phyloP scores from a whole-genome alignment of 2,888 invertebrate genomes.

The Tridacna crocea region DNA sequence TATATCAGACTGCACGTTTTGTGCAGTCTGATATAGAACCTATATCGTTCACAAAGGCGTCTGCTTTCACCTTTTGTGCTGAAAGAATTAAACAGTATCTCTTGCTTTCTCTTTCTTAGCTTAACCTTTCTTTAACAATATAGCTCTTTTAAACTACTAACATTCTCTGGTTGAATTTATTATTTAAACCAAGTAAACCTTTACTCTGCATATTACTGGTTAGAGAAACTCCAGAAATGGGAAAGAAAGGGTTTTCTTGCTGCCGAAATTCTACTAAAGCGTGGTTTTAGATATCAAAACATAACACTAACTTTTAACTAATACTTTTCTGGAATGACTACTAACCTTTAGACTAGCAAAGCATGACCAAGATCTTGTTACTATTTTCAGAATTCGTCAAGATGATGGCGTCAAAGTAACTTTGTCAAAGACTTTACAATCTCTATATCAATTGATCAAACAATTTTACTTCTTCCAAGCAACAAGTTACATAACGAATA shows the following conservation, averaged over 20 bases:
- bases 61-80: neutral
- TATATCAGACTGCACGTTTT: neutral
- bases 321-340: neutral
- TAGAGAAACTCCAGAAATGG: neutral
- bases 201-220: neutral
- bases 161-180: neutral
- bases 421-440: neutral
- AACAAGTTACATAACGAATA: too few species aligned
- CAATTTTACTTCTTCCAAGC: neutral
- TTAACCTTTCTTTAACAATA: neutral
- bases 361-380: neutral
- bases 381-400: constrained; percentile 1
- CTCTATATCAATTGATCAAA: neutral
- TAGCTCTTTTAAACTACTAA: neutral
- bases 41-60: neutral
- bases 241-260: neutral
- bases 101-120: too few species aligned
- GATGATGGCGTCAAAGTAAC: constrained; percentile 1
- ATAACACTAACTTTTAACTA: neutral
- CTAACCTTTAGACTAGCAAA: neutral
- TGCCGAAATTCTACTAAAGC: neutral
- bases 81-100: too few species aligned
- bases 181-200: neutral
- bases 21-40: neutral
- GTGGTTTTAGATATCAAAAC: neutral